Conservation (phyloP, 2,888 invertebrate species). For the Tenthredo distinguenda region DNA sequence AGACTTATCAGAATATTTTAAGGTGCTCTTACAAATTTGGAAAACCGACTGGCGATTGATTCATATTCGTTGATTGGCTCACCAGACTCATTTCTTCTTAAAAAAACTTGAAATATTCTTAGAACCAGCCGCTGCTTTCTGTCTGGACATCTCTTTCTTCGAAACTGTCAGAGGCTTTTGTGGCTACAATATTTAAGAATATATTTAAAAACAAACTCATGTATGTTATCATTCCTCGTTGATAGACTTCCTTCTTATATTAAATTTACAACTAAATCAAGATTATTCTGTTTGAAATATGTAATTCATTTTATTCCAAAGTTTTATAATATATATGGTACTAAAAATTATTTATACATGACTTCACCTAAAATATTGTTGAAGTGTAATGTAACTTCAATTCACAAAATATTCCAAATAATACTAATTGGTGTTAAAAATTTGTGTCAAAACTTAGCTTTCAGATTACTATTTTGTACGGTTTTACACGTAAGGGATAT, state of each 20-base stretch:
- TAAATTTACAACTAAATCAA: not conserved
- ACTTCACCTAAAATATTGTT: not conserved
- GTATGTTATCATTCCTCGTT: not conserved
- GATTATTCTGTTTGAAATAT: not conserved
- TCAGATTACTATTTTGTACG: not conserved
- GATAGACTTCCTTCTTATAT: not conserved
- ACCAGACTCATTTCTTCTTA: constrained; percentile 81
- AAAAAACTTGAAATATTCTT: constrained; percentile 91
- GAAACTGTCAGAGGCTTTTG: constrained; percentile 80
- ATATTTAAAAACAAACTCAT: constrained; percentile 8
- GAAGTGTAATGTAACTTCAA: not conserved
- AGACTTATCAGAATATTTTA: constrained; percentile 58
- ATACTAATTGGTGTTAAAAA: not conserved
- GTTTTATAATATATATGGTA: not conserved
- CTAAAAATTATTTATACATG: not conserved
- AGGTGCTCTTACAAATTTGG: constrained; percentile 52
- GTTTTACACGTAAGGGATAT: not conserved
- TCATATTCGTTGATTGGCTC: constrained; percentile 36
- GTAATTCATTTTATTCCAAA: not conserved
- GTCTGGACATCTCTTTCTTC: constrained; percentile 87
- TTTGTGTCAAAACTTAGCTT: not conserved
- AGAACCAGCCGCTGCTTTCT: constrained; percentile 89
- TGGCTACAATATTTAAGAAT: constrained; percentile 67
- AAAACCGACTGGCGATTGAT: constrained; percentile 41
- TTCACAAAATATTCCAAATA: not conserved